These are phyloP conservation scores for Ypsolopha scabrella DNA, from an alignment of 2,888 invertebrate genomes.

Conservation along the genomic window DNA sequence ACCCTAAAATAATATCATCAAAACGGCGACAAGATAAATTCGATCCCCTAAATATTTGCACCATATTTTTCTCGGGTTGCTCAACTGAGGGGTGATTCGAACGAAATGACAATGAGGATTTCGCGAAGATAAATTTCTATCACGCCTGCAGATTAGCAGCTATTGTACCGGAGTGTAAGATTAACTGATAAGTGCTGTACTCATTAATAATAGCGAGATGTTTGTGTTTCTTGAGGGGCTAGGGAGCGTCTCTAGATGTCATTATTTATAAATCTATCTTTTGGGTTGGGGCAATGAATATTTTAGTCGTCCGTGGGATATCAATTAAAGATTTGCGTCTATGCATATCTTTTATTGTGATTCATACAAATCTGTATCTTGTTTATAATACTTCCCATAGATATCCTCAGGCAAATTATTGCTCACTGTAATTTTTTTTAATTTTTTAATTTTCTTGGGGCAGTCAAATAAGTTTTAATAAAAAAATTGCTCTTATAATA, in stretches of 20 bases:
- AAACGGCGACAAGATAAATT: conserved; percentile 20
- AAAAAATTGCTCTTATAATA: too few relatives aligned
- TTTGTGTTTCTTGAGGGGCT: conserved; percentile 25
- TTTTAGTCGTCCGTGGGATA: too few relatives aligned
- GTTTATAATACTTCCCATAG: too few relatives aligned
- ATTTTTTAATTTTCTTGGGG: too few relatives aligned
- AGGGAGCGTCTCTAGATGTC: conserved; percentile 27
- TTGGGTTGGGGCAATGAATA: background rate
- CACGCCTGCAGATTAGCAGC: conserved; percentile 60
- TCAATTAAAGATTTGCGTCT: too few relatives aligned
- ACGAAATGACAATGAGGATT: conserved; percentile 45
- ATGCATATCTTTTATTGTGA: too few relatives aligned
- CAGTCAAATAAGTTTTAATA: too few relatives aligned
- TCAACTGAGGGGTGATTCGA: conserved; percentile 28
- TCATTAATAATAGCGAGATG: conserved; percentile 62
- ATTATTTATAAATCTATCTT: conserved; percentile 31
- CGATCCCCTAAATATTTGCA: conserved; percentile 28
- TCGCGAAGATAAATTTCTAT: conserved; percentile 61
- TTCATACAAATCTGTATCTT: too few relatives aligned
- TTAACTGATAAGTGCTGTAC: conserved; percentile 65
- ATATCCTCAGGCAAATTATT: too few relatives aligned
- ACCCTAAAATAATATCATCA: conserved; percentile 11
- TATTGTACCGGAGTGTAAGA: conserved; percentile 61
- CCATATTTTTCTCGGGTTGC: conserved; percentile 20
- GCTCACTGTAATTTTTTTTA: too few relatives aligned